Base-by-base conservation (phyloP, 2,888 invertebrate genomes). In the Merodon equestris region DNA sequence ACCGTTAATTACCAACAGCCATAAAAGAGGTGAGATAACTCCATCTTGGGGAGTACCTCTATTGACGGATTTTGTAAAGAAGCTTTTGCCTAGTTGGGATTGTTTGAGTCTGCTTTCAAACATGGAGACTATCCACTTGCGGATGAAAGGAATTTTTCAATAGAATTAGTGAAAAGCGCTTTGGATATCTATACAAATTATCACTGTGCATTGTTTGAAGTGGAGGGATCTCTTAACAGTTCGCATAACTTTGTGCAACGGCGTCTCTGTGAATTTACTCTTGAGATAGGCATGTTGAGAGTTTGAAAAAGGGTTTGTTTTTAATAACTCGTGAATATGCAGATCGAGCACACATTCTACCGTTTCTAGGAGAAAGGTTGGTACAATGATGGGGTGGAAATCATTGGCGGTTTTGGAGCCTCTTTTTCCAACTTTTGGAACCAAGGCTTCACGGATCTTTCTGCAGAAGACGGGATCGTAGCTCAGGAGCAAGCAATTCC, bases 211-310 rank as follows among this genome's bases (percentile, higher is more conserved):
- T 40, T 40, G 10, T n/a, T n/a, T 40, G 9, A 3, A 40, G 40
- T 40, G 40, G 10, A 40, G 3, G n/a, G 40, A 40, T 40, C 10
- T 36, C 5, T 36, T 10, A 9, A 36, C 10, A 9, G 36, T 36
- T 36, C 40, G 40, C 40, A 9, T 10, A 3, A 40, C n/a, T 10
- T 40, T 10, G 40, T 40, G 40, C 12, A 40, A n/a, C 3, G 10
- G 2, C 40, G 40, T 40, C 10, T n/a, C 40, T 7, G 40, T 40
- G 40, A 10, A 40, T 40, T 40, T 40, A 3, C 40, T 10, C 40
- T 40, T 40, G 12, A 40, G 10, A n/a, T 40, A 40, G 10, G 40
- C 40, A n/a, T 40, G 40, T 40, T 40, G 40, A n/a, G n/a, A 40
- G 10, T 40, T 40, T 3, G 40, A 40, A n/a, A 3, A 10, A 3